Conservation (phyloP, 2,797 vertebrate species). For the Apogon hyalosoma region DNA sequence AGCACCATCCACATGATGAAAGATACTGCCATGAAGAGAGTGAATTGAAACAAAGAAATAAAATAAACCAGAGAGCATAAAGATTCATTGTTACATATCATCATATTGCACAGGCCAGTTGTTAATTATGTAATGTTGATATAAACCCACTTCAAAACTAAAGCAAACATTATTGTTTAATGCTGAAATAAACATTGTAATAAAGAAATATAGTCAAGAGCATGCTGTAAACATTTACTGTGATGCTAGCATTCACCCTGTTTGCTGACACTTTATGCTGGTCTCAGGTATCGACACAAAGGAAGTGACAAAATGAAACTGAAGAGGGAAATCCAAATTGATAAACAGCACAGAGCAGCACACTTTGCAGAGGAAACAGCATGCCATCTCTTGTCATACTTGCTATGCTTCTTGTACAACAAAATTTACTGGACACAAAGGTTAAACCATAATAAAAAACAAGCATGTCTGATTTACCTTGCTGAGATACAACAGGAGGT, state of each 20-base stretch:
- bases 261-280: slow-evolving; percentile 17
- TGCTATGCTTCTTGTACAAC: neutral
- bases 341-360: slow-evolving; percentile 1
- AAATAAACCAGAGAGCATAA: too few species aligned
- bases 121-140: too few species aligned
- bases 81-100: too few species aligned
- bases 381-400: slow-evolving; percentile 1
- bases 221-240: neutral
- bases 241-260: slow-evolving; percentile 9
- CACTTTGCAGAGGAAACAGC: neutral
- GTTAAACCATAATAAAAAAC: neutral
- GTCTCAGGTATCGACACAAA: neutral
- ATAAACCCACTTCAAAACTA: too few species aligned
- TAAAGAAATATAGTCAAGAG: neutral
- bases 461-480: slow-evolving; percentile 17
- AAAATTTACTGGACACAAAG: slow-evolving; percentile 8
- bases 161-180: too few species aligned
- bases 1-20: too few species aligned
- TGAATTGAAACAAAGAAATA: too few species aligned
- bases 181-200: too few species aligned
- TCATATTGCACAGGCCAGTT: too few species aligned
- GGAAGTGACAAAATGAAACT: slow-evolving; percentile 26
- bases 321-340: slow-evolving; percentile 32
- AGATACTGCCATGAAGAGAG: too few species aligned
- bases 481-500: slow-evolving; percentile 14